Evolutionary conservation across 2,797 vertebrate species (phyloP).

Genomic region (Macropus fuliginosus): DNA sequence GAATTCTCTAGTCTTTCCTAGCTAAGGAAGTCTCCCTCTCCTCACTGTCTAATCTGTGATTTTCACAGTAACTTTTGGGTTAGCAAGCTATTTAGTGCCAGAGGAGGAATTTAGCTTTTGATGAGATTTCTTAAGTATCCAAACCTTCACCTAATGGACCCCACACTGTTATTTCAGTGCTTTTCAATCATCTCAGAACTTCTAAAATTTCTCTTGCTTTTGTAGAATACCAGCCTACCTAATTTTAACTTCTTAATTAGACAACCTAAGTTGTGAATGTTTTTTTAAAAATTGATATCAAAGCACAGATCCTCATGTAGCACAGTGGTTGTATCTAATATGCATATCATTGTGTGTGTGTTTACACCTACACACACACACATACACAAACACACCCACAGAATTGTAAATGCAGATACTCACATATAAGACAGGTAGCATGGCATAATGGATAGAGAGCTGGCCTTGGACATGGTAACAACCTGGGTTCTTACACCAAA

Average conservation of each 20-base stretch:
- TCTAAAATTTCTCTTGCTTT: not conserved
- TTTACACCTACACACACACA: too few relatives aligned
- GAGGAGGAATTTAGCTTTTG: not conserved
- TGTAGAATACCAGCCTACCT: not conserved
- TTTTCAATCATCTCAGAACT: not conserved
- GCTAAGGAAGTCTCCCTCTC: not conserved
- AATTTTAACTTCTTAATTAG: not conserved
- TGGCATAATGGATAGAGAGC: too few relatives aligned
- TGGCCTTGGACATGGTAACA: too few relatives aligned
- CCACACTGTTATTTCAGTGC: not conserved
- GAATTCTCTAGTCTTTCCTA: too few relatives aligned
- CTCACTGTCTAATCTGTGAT: not conserved
- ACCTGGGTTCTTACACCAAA: too few relatives aligned
- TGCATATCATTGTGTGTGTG: too few relatives aligned
- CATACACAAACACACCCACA: too few relatives aligned
- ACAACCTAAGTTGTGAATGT: not conserved
- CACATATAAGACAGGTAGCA: too few relatives aligned
- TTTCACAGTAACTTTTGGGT: not conserved
- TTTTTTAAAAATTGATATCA: not conserved
- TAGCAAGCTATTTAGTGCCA: not conserved
- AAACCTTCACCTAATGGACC: not conserved
- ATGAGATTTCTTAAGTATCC: not conserved
- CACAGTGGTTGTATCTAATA: too few relatives aligned
- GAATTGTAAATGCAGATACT: too few relatives aligned
- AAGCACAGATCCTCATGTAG: not conserved